Evolutionary conservation across 2,797 vertebrate species (phyloP).

Genomic region (Allochrocebus solatus): DNA sequence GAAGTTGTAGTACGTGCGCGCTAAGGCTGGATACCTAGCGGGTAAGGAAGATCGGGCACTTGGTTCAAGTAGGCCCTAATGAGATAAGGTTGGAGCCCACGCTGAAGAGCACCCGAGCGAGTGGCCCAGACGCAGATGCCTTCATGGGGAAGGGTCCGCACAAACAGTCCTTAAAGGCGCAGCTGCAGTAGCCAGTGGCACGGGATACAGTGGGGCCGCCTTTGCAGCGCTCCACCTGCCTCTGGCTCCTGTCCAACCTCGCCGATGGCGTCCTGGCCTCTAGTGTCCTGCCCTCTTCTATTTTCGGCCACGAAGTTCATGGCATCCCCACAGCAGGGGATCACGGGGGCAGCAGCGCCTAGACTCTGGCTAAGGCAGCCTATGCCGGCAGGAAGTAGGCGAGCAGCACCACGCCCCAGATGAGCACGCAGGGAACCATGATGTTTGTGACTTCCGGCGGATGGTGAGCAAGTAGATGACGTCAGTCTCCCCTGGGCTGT

Average conservation of each 20-base stretch:
- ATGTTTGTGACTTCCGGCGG: not conserved
- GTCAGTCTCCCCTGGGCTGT: not conserved
- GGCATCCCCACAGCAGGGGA: slow-evolving; percentile 93
- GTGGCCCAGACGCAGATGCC: slow-evolving; percentile 93
- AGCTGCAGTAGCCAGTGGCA: not conserved
- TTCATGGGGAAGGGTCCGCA: slow-evolving; percentile 31
- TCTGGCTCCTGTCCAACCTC: slow-evolving; percentile 63
- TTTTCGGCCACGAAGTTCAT: slow-evolving; percentile 92
- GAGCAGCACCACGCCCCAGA: not conserved
- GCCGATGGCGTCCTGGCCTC: slow-evolving; percentile 87
- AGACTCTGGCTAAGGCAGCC: slow-evolving; percentile 85
- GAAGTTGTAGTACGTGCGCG: fast-evolving
- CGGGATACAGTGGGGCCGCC: fast-evolving
- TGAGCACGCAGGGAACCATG: not conserved
- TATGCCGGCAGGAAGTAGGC: not conserved
- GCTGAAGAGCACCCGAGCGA: slow-evolving; percentile 89
- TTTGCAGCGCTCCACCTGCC: slow-evolving; percentile 78
- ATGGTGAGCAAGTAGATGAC: not conserved
- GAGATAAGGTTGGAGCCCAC: slow-evolving; percentile 90
- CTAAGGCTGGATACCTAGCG: slow-evolving; percentile 30
- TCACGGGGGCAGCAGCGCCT: slow-evolving; percentile 89
- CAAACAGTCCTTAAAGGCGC: not conserved
- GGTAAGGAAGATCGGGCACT: slow-evolving; percentile 88
- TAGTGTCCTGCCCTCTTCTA: slow-evolving; percentile 68
- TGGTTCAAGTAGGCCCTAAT: slow-evolving; percentile 90